These are phyloP conservation scores for Zaprionus ornatus DNA, from an alignment of 1,140 invertebrate species.

Conservation along the genomic window DNA sequence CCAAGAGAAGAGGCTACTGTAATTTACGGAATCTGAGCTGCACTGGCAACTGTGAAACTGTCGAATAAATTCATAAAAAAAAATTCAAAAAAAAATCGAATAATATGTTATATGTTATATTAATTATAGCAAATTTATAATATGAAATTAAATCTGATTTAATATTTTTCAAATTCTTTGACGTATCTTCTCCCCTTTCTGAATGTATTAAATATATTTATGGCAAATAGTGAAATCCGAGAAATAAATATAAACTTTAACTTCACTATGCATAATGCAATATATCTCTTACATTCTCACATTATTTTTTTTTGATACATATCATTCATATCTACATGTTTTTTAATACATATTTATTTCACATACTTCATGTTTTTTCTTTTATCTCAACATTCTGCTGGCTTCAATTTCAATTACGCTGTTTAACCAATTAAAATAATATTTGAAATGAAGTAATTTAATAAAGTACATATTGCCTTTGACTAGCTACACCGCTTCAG, in stretches of 20 bases:
- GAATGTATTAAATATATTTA: too few relatives aligned
- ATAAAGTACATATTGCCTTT: background rate
- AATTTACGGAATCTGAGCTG: background rate
- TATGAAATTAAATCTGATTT: background rate
- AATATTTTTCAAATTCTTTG: background rate
- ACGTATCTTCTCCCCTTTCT: too few relatives aligned
- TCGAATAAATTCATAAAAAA: background rate
- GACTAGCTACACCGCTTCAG: background rate
- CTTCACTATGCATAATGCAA: too few relatives aligned
- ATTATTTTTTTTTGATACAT: too few relatives aligned
- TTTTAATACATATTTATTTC: background rate
- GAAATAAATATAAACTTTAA: too few relatives aligned
- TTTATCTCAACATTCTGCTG: background rate
- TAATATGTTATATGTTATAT: background rate
- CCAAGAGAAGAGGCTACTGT: background rate
- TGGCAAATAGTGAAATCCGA: background rate
- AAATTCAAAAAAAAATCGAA: background rate
- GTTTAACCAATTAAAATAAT: slow-evolving; percentile 4
- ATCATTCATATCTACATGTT: too few relatives aligned
- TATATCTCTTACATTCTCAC: too few relatives aligned
- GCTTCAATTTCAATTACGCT: background rate
- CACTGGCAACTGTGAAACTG: background rate
- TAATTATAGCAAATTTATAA: background rate
- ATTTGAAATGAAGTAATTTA: slow-evolving; percentile 5
- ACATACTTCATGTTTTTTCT: background rate